phyloP scores from a whole-genome alignment of 2,888 invertebrate genomes.

The Drosophila mayaguana region DNA sequence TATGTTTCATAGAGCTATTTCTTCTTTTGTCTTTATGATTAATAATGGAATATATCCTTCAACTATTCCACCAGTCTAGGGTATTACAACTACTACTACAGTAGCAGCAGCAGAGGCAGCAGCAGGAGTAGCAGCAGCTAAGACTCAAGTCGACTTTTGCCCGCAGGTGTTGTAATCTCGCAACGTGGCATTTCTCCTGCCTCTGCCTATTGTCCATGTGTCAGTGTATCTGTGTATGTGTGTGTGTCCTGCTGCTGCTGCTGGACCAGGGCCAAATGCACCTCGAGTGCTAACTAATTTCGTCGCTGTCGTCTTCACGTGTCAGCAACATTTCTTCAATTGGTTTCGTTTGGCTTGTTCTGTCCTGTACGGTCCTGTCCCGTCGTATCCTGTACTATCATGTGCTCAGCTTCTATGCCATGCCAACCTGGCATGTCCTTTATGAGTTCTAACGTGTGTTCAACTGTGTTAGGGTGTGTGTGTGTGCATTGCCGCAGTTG shows the following conservation, averaged over 20 bases:
- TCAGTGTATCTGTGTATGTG: background rate
- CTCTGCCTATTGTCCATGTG: constrained; percentile 24
- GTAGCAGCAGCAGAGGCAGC: constrained; percentile 21
- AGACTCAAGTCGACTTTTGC: constrained; percentile 53
- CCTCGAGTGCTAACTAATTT: constrained; percentile 80
- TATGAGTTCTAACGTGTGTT: constrained; percentile 45
- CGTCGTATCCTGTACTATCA: constrained; percentile 33
- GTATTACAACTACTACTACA: constrained; percentile 5
- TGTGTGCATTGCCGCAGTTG: constrained; percentile 64
- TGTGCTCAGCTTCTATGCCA: constrained; percentile 11
- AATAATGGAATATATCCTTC: background rate
- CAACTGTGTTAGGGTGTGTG: constrained; percentile 2
- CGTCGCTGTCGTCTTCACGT: constrained; percentile 67
- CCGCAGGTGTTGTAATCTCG: constrained; percentile 77
- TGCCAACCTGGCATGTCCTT: constrained; percentile 51
- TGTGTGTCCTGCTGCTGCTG: constrained; percentile 19
- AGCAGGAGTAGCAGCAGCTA: constrained; percentile 17
- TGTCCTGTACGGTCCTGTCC: constrained; percentile 33
- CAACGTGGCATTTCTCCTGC: constrained; percentile 50
- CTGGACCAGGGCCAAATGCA: constrained; percentile 70
- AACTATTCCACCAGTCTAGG: background rate
- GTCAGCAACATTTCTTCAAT: constrained; percentile 80
- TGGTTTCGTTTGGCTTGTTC: constrained; percentile 73
- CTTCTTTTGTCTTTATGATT: no score
- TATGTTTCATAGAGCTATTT: no score